Conservation (phyloP, 1,140 invertebrate species). For the Apis dorsata region DNA sequence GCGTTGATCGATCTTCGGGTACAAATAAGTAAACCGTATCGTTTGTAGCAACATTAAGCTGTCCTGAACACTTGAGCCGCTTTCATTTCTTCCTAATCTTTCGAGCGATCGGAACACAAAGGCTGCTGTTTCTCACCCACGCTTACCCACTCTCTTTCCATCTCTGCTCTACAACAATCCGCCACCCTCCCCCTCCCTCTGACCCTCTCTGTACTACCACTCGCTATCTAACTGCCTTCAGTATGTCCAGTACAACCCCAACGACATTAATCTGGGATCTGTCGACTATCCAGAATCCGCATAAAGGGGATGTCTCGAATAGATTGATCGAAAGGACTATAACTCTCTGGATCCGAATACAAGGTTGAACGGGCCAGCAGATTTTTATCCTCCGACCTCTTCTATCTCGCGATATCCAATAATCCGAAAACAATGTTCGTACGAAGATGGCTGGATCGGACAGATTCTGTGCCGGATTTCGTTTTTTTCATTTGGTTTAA, state of each 20-base stretch:
- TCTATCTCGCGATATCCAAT: background rate
- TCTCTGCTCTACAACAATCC: slow-evolving; percentile 14
- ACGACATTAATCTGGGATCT: slow-evolving; percentile 53
- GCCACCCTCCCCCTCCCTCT: background rate
- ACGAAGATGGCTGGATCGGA: background rate
- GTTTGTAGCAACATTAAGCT: slow-evolving; percentile 37
- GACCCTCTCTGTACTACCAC: background rate
- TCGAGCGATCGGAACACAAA: slow-evolving; percentile 25
- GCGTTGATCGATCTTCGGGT: slow-evolving; percentile 38
- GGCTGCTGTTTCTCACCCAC: background rate
- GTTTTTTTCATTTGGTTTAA: background rate
- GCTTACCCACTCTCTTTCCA: slow-evolving; percentile 5
- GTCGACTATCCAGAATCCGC: slow-evolving; percentile 45
- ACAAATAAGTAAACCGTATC: slow-evolving; percentile 36
- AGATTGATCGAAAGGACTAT: slow-evolving; percentile 48
- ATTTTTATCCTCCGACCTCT: slow-evolving; percentile 1
- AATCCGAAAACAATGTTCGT: too few relatives aligned
- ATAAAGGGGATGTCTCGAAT: slow-evolving; percentile 45
- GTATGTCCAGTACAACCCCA: slow-evolving; percentile 45
- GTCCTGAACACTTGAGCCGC: slow-evolving; percentile 19
- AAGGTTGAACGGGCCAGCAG: background rate
- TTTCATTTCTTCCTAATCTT: slow-evolving; percentile 42
- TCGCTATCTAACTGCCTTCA: slow-evolving; percentile 32
- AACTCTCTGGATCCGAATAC: slow-evolving; percentile 27
- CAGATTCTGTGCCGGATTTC: background rate